These are phyloP conservation scores for Tetragonisca angustula DNA, from an alignment of 2,888 invertebrate species.

Conservation along the genomic window DNA sequence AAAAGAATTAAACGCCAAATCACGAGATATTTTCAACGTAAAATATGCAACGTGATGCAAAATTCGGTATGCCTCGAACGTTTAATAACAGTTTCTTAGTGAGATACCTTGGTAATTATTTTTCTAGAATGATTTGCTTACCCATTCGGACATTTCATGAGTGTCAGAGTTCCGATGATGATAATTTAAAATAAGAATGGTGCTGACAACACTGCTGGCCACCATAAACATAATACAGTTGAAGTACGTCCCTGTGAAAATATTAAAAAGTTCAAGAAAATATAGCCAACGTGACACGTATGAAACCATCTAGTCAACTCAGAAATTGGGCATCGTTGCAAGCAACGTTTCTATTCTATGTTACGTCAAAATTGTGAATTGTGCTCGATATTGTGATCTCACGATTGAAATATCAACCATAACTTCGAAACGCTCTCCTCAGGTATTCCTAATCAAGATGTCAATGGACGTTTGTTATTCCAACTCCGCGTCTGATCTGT, in stretches of 20 bases:
- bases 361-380: not conserved
- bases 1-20: not conserved
- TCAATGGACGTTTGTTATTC: constrained; percentile 29
- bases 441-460: constrained; percentile 21
- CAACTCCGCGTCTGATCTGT: constrained; percentile 37
- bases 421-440: constrained; percentile 28
- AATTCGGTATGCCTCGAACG: not conserved
- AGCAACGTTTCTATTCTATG: not conserved
- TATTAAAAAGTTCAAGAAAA: constrained; percentile 7
- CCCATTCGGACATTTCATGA: constrained; percentile 98
- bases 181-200: constrained; percentile 98
- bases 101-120: not conserved
- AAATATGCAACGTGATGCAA: too few species aligned
- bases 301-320: not conserved
- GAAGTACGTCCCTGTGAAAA: constrained; percentile 94
- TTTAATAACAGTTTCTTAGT: not conserved
- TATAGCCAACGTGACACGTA: not conserved
- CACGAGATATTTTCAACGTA: not conserved
- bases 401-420: constrained; percentile 18
- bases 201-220: constrained; percentile 98
- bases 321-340: too few species aligned
- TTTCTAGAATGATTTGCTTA: constrained; percentile 82
- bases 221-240: constrained; percentile 99
- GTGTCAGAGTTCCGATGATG: constrained; percentile 98
- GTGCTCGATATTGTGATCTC: constrained; percentile 2